Base-by-base conservation (phyloP, 2,797 vertebrate species). In the Tiaroga cobitis region DNA sequence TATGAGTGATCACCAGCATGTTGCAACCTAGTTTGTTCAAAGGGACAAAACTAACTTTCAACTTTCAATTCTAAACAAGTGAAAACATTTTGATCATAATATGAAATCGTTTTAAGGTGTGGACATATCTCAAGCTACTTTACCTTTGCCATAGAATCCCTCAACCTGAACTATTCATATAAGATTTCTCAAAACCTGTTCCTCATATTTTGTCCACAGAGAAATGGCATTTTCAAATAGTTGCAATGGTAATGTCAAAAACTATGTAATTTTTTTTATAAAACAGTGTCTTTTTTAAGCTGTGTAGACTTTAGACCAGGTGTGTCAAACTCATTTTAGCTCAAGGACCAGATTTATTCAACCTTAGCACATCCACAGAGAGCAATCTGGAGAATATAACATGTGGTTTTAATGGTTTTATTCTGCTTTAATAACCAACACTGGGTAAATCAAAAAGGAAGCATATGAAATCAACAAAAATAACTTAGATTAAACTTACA, bases 141-240 rank as follows among this genome's bases (percentile, higher is more conserved):
- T 8, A 69, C 34, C 34, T 56, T 77, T 84, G n/a, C 18, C 63
- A 59, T 2, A 69, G 6, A 84, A 32, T 32, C 43, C 6, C 74
- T 68, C 32, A 83, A 83, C 82, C 15, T 26, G 21, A 54, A 76
- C 29, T 26, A 49, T 43, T 61, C 8, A 29, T 80, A 5, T 39
- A 65, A n/a, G 24, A 74, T 75, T 84, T 56, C 65, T 46, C 6
- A n/a, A 84, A 78, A 84, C 65, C 74, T 46, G 74, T 84, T 84
- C 69, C 56, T 43, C 63, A 37, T n/a, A n/a, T 29, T 39, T 24
- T 59, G 49, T 78, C 82, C 74, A 75, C 70, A 63, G 29, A 15
- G 51, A 56, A 56, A 76, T 76, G 11, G 0, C 3, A 39, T 39
- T 18, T 39, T 18, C 2, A 37, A 69, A 69, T 5, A 37, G 34